Conservation (phyloP, 1,140 invertebrate species). For the Tetramorium alpestre region DNA sequence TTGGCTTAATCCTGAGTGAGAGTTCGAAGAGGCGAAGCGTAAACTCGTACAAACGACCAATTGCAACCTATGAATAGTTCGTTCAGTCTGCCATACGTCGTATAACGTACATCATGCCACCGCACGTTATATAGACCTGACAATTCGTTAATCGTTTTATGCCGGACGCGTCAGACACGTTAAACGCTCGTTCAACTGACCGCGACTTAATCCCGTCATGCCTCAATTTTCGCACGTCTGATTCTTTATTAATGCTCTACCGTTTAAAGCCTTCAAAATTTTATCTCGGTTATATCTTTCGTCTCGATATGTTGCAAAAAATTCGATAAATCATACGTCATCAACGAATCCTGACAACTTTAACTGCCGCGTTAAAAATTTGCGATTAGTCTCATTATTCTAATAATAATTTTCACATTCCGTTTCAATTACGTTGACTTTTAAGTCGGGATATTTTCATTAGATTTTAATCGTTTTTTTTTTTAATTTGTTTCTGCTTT, state of each 20-base stretch:
- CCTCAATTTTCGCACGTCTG: constrained; percentile 45
- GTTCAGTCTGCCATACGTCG: constrained; percentile 54
- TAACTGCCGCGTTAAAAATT: neutral
- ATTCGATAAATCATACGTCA: neutral
- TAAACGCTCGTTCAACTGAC: constrained; percentile 47
- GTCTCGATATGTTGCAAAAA: neutral
- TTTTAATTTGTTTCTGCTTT: neutral
- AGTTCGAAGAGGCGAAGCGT: constrained; percentile 61
- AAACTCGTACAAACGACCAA: constrained; percentile 68
- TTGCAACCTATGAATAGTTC: constrained; percentile 70
- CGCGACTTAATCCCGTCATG: constrained; percentile 42
- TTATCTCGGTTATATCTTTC: neutral
- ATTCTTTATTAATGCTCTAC: neutral
- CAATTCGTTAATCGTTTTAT: constrained; percentile 70
- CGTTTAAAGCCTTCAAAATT: neutral
- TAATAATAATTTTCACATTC: neutral
- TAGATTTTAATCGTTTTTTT: neutral
- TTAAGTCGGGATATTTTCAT: neutral
- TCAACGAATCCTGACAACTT: neutral
- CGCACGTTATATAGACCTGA: constrained; percentile 29
- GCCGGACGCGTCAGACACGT: constrained; percentile 55
- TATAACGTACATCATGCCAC: constrained; percentile 36
- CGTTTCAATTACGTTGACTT: neutral
- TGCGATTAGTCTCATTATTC: neutral
- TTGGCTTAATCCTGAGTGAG: neutral